Evolutionary conservation across 2,888 invertebrate genomes (phyloP).

Genomic region (Matsumyia berberina): DNA sequence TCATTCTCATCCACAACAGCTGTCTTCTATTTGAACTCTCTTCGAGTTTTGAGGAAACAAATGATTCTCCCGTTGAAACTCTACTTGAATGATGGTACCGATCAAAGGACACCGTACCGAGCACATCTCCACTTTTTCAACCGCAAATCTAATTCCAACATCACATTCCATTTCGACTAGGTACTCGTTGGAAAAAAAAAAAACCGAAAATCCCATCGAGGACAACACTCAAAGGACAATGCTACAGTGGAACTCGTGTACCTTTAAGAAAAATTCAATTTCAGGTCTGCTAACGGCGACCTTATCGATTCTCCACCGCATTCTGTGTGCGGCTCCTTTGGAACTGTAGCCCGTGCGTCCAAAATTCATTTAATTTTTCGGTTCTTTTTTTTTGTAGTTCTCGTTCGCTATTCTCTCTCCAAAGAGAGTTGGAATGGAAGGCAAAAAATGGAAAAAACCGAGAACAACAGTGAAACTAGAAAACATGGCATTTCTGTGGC

Average conservation of each 20-base stretch:
- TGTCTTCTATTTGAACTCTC: too few species aligned
- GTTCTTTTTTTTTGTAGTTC: constrained; percentile 12
- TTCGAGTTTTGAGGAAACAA: too few species aligned
- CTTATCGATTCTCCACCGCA: constrained; percentile 48
- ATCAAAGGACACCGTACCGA: constrained; percentile 33
- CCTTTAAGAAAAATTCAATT: constrained; percentile 68
- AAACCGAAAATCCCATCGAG: constrained; percentile 1
- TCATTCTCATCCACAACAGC: too few species aligned
- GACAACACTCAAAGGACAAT: constrained; percentile 6
- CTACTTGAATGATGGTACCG: constrained; percentile 3
- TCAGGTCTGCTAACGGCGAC: constrained; percentile 15
- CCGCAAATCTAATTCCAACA: constrained; percentile 60
- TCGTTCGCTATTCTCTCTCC: constrained; percentile 23
- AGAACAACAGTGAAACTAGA: constrained; percentile 71
- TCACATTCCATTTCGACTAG: constrained; percentile 13
- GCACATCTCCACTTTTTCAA: constrained; percentile 10
- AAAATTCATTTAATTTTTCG: constrained; percentile 54
- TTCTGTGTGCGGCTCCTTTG: constrained; percentile 31
- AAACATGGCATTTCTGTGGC: constrained; percentile 74
- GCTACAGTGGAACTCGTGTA: constrained; percentile 5
- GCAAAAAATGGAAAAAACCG: constrained; percentile 39
- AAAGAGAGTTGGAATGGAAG: constrained; percentile 16
- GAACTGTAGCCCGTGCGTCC: constrained; percentile 54
- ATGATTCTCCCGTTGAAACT: neutral
- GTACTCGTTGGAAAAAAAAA: neutral